phyloP scores from a whole-genome alignment of 2,888 invertebrate species.

The Seira musarum region DNA sequence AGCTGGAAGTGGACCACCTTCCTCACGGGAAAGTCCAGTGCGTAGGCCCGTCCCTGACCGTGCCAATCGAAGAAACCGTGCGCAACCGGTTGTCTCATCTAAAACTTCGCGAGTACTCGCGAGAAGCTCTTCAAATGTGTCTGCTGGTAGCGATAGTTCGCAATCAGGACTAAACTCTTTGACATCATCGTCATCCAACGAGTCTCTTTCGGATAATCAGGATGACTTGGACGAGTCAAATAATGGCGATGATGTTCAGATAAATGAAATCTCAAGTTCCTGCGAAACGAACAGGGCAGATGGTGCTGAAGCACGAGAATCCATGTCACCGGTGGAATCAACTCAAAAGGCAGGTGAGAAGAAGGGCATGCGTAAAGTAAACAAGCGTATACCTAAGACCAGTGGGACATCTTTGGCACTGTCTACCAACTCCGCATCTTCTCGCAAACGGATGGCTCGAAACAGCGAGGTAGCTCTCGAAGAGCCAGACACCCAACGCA shows the following conservation, averaged over 20 bases:
- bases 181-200: too few species aligned
- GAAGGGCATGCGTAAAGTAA: background rate
- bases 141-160: too few species aligned
- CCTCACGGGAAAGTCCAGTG: too few species aligned
- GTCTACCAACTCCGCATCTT: background rate
- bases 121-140: too few species aligned
- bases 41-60: too few species aligned
- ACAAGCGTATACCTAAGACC: background rate
- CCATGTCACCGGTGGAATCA: background rate
- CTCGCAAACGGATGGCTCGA: background rate
- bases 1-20: too few species aligned
- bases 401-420: background rate
- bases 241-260: constrained; percentile 62
- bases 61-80: background rate
- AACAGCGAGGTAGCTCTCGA: background rate
- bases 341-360: constrained; percentile 6
- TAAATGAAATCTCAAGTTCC: constrained; percentile 67
- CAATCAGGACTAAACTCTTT: too few species aligned
- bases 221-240: too few species aligned
- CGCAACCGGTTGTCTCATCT: background rate
- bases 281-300: constrained; percentile 53
- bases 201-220: too few species aligned
- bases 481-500: background rate
- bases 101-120: constrained; percentile 21
- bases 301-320: background rate